Evolutionary conservation across 2,888 invertebrate species (phyloP), one percentile per base, ranked within the genome.

Genomic region (Amphimallon solstitiale): DNA sequence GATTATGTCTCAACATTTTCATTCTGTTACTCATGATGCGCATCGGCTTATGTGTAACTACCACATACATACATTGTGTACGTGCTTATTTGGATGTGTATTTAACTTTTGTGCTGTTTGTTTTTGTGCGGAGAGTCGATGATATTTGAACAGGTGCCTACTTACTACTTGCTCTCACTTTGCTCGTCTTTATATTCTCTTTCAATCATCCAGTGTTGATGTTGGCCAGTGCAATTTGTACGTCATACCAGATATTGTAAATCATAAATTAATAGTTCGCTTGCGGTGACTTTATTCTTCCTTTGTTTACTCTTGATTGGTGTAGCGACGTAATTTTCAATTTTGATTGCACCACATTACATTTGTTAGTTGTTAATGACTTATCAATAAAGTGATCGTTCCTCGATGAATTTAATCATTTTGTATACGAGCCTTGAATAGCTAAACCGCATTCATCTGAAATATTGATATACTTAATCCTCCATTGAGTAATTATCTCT

Each of bases 1-100:
- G 73, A 73, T 71, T 71, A 66, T 65, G 63, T 66, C 63, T 37
- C 54, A 34, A 52, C 40, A 64, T 34, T 59, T 43, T 43, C 56
- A 29, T 59, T 17, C 21, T 21, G 40, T 59, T n/a, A 43, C 23
- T 59, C 56, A 29, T 43, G 29, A 59, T 29, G 43, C 38, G 19
- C 38, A 43, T 40, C 29, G 21, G 34, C 35, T 40, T 43, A 49
- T 45, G 46, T 35, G 35, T 23, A 46, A n/a, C 60, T 63, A 37
- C 51, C 38, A 37, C 21, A 23, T 61, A 34, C 19, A 12, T 29
- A 34, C 17, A 23, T n/a, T 46, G 45, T 45, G 35, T 14, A 49
- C 34, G 37, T 21, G n/a, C 40, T 29, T 29, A 14, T 15, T 15
- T 29, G 60, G n/a, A n/a, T 46, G 29, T 45, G 38, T 61, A 21